phyloP scores from a whole-genome alignment of 2,888 invertebrate genomes.

The Epinotia bilunana region DNA sequence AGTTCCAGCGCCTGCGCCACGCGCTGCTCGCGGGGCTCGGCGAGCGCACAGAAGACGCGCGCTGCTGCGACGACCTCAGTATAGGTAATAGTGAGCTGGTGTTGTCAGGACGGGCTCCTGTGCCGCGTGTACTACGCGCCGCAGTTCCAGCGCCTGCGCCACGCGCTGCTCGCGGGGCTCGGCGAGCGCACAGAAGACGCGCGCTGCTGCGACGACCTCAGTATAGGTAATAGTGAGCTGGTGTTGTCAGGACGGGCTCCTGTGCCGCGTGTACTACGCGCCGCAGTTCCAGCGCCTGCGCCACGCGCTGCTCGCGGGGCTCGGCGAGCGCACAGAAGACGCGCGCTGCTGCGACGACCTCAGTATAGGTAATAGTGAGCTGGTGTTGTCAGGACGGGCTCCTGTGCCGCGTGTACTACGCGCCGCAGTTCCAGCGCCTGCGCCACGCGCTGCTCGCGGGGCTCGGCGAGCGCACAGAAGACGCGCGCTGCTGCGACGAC shows the following conservation, averaged over 20 bases:
- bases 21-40: slow-evolving; percentile 66
- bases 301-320: slow-evolving; percentile 70
- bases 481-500: slow-evolving; percentile 56
- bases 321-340: slow-evolving; percentile 45
- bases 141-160: slow-evolving; percentile 93
- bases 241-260: slow-evolving; percentile 87
- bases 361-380: background rate
- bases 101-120: slow-evolving; percentile 88
- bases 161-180: slow-evolving; percentile 69
- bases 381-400: slow-evolving; percentile 87
- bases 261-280: slow-evolving; percentile 96
- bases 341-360: slow-evolving; percentile 56
- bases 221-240: background rate
- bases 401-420: slow-evolving; percentile 95
- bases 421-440: slow-evolving; percentile 94
- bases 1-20: slow-evolving; percentile 93
- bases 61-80: slow-evolving; percentile 56
- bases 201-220: slow-evolving; percentile 56
- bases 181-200: slow-evolving; percentile 30
- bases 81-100: background rate
- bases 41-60: slow-evolving; percentile 39
- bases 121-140: slow-evolving; percentile 96
- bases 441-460: slow-evolving; percentile 82
- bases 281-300: slow-evolving; percentile 95
- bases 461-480: slow-evolving; percentile 47